A percentile compares a stretch with the other conserved stretches of the same genome.
Evolutionary conservation across 2,113 vertebrate genomes (phyloP).

Genomic region (Aix galericulata): DNA sequence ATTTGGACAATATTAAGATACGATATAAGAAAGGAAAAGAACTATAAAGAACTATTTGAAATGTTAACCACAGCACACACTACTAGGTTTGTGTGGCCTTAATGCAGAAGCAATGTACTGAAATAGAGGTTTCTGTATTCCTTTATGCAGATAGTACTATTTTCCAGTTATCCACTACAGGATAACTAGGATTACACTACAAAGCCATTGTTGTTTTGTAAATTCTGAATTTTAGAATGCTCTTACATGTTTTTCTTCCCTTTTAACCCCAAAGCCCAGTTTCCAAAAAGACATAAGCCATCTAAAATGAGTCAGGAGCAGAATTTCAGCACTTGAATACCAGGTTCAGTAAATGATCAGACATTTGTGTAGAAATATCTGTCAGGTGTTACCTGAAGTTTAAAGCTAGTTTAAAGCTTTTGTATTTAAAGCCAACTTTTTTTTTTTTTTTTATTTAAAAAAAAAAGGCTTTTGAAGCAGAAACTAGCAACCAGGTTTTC

Average conservation of each 20-base stretch:
- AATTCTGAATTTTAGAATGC: neutral
- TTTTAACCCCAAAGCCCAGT: neutral
- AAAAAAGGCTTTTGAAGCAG: neutral
- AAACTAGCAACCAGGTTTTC: neutral
- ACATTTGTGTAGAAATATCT: neutral
- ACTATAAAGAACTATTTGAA: neutral
- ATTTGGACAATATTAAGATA: neutral
- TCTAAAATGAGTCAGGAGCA: neutral
- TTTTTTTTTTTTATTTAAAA: too few species aligned
- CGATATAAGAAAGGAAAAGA: neutral
- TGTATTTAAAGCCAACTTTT: neutral
- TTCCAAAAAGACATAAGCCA: neutral
- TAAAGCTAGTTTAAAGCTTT: neutral
- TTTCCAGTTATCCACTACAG: neutral
- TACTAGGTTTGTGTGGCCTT: neutral
- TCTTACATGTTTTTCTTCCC: neutral
- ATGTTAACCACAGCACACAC: neutral
- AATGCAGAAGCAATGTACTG: neutral
- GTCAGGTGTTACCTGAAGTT: neutral
- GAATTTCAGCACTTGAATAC: neutral
- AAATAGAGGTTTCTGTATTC: neutral
- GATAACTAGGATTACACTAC: neutral
- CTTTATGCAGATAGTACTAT: neutral
- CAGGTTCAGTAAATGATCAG: neutral
- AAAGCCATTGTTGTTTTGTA: neutral